A percentile compares a stretch with the other conserved stretches of the same genome.
These are phyloP conservation scores for Ptilorrhoa leucosticta DNA, from an alignment of 2,113 vertebrate species.

Conservation along the genomic window DNA sequence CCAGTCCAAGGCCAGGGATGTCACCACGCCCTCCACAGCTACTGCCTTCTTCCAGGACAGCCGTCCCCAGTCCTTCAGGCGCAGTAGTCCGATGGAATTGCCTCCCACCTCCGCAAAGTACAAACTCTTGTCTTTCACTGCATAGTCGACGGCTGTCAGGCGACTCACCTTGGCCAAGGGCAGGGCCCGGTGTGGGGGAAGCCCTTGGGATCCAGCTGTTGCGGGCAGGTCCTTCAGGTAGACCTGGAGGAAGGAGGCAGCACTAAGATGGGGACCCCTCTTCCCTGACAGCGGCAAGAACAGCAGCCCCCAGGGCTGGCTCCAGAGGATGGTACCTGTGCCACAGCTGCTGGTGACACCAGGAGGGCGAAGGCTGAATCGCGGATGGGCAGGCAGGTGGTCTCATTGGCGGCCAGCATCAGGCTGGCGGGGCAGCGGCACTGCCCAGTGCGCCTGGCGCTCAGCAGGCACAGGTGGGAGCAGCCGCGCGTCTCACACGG, in stretches of 20 bases:
- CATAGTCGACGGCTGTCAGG: constrained; percentile 71
- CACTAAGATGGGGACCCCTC: background rate
- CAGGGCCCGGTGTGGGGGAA: constrained; percentile 66
- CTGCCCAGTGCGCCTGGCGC: constrained; percentile 56
- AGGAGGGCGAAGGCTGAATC: constrained; percentile 81
- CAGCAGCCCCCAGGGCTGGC: background rate
- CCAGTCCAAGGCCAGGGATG: constrained; percentile 86
- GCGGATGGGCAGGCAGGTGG: constrained; percentile 67
- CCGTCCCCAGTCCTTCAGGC: constrained; percentile 66
- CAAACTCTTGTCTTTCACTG: constrained; percentile 67
- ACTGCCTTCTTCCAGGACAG: constrained; percentile 64
- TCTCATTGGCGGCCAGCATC: constrained; percentile 71
- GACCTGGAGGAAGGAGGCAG: constrained; percentile 67
- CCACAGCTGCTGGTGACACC: constrained; percentile 55
- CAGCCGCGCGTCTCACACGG: constrained; percentile 74
- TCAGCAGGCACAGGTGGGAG: constrained; percentile 86
- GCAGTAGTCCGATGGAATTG: constrained; percentile 72
- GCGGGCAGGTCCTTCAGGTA: constrained; percentile 73
- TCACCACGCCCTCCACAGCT: constrained; percentile 71
- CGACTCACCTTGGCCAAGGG: constrained; percentile 66
- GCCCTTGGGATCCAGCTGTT: constrained; percentile 42
- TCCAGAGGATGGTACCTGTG: constrained; percentile 68
- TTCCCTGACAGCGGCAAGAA: fast-evolving
- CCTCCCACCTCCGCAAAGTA: constrained; percentile 75
- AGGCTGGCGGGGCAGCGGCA: constrained; percentile 79